Base-by-base conservation (phyloP, 2,888 invertebrate species). In the Rotaria magnacalcarata region DNA sequence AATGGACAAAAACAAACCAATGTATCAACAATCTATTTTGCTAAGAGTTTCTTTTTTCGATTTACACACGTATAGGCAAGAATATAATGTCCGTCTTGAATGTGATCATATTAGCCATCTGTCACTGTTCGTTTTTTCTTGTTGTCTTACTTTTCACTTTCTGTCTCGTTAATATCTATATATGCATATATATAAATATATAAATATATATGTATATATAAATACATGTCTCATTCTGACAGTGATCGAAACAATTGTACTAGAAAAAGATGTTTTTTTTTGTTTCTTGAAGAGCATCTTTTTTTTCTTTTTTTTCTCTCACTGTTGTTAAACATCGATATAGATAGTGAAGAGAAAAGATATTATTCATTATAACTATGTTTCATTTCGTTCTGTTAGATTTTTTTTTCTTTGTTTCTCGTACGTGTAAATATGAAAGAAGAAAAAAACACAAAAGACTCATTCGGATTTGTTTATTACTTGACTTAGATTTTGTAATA, bases 361-460 rank as follows among this genome's bases (percentile, higher is more conserved):
- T 67, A 67, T 34, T 27, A 19, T 16, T 67, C 67, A 34, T 34
- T 67, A 34, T 19, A 16, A 67, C 5, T 34, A 67, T 10, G 67
- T 41, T 67, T 34, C 14, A 14, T 34, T 67, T 67, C 67, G 14
- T 67, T 67, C 67, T 67, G 67, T 67, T 67, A 34, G 34, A 2
- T 67, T 67, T 16, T 16, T 34, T 34, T 67, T 67, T 52, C 16
- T 52, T 52, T 14, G 16, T 67, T 67, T 34, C 14, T 7, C 34
- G 34, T 67, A 19, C 67, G 67, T 67, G 67, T 67, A 67, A 67
- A 67, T 67, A 67, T 67, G 34, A 67, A 67, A 67, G 16, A 16
- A 67, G 34, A 67, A 3, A 41, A 56, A 24, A 56, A 56, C 5
- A 54, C 21, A 56, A 56, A 24, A 56, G 24, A 34, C 8, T 14